These are phyloP conservation scores for Luscinia megarhynchos DNA, from an alignment of 2,797 vertebrate species.

Conservation along the genomic window DNA sequence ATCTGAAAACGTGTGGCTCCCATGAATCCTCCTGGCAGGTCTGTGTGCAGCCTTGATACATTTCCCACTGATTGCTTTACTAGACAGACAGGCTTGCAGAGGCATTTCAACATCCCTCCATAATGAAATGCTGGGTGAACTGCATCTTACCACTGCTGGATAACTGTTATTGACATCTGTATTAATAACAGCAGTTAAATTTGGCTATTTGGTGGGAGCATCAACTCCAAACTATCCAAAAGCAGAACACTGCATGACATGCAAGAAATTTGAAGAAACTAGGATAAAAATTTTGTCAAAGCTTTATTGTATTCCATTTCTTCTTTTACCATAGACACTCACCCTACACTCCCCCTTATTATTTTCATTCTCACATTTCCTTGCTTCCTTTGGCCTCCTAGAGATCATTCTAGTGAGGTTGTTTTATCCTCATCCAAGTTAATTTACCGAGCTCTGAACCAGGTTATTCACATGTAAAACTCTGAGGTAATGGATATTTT, in stretches of 20 bases:
- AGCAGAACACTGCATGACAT: neutral
- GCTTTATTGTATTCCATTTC: neutral
- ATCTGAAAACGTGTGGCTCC: neutral
- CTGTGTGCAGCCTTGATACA: neutral
- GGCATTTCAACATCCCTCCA: neutral
- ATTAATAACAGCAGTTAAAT: neutral
- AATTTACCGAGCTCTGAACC: neutral
- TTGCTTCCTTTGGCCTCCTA: neutral
- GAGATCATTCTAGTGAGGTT: neutral
- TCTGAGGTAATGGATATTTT: neutral
- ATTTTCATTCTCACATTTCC: neutral
- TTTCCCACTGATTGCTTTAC: neutral
- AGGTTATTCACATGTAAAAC: neutral
- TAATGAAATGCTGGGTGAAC: neutral
- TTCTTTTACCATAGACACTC: neutral
- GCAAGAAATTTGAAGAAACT: neutral
- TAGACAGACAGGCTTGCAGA: neutral
- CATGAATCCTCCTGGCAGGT: neutral
- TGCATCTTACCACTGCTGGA: neutral
- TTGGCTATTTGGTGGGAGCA: neutral
- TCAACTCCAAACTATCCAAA: neutral
- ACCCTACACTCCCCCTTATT: fast-evolving
- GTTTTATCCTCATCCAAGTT: neutral
- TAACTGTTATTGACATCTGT: neutral
- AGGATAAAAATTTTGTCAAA: neutral